Evolutionary conservation across 2,113 vertebrate genomes (phyloP).

Genomic region (Clupea harengus): DNA sequence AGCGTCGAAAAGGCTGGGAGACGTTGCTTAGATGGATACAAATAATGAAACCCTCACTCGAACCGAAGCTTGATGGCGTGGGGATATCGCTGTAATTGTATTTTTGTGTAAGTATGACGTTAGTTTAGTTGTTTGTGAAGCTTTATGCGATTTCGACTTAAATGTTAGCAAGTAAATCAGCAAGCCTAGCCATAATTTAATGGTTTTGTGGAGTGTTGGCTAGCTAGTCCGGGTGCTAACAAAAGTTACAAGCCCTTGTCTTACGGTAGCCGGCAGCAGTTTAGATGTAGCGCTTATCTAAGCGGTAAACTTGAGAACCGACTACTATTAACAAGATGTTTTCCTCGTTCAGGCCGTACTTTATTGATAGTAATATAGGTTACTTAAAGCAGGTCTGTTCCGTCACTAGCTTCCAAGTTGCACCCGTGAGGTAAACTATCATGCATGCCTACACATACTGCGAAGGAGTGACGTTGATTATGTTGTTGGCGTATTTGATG

Average conservation of each 20-base stretch:
- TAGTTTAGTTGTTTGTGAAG: not conserved
- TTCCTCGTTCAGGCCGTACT: too few species aligned
- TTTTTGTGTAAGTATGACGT: constrained; percentile 48
- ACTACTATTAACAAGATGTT: not conserved
- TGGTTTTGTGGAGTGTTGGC: not conserved
- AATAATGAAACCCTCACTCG: constrained; percentile 32
- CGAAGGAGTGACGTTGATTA: not conserved
- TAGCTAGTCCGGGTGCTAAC: not conserved
- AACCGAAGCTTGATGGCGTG: not conserved
- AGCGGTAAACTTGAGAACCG: not conserved
- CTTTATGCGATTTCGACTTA: not conserved
- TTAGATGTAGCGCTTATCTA: not conserved
- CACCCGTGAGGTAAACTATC: not conserved
- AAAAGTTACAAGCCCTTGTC: not conserved
- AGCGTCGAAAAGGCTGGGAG: not conserved
- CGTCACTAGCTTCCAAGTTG: not conserved
- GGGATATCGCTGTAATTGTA: not conserved
- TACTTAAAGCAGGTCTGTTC: not conserved
- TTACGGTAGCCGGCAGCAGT: not conserved
- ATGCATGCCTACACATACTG: not conserved
- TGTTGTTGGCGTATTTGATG: not conserved
- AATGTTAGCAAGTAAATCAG: not conserved
- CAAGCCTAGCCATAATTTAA: not conserved
- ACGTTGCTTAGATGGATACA: constrained; percentile 9
- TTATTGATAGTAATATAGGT: not conserved